These are phyloP conservation scores for Geophilus truncorum DNA, from an alignment of 2,888 invertebrate genomes.

Conservation along the genomic window DNA sequence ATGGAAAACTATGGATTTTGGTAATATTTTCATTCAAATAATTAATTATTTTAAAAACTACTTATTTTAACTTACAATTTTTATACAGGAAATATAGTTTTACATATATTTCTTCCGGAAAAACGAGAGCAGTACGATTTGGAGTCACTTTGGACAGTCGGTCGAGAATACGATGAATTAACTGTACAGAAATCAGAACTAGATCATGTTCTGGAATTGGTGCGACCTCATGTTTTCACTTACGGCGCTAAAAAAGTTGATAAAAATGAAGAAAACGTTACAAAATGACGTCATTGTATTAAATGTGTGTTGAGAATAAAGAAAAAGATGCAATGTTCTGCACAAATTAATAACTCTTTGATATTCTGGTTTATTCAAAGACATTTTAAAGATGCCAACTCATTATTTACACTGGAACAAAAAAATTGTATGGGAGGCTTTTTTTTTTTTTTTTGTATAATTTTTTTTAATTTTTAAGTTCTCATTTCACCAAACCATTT, in stretches of 20 bases:
- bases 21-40: background rate
- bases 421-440: background rate
- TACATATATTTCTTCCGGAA: conserved; percentile 75
- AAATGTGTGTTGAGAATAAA: background rate
- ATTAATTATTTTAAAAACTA: conserved; percentile 13
- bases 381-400: conserved; percentile 13
- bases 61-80: background rate
- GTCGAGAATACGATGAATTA: conserved; percentile 70
- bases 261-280: background rate
- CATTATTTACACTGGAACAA: conserved; percentile 20
- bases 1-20: conserved; percentile 15
- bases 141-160: conserved; percentile 86
- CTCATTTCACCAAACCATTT: background rate
- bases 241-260: background rate
- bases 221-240: background rate
- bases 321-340: background rate
- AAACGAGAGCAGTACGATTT: conserved; percentile 72
- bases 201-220: background rate
- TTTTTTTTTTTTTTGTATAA: background rate
- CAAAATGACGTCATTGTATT: background rate
- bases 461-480: background rate
- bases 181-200: background rate
- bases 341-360: background rate
- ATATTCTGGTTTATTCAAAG: conserved; percentile 19
- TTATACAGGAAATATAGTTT: conserved; percentile 73